Evolutionary conservation across 2,888 invertebrate genomes (phyloP), one percentile per base, ranked within the genome.

Genomic region (Acanthococcus lagerstroemiae): DNA sequence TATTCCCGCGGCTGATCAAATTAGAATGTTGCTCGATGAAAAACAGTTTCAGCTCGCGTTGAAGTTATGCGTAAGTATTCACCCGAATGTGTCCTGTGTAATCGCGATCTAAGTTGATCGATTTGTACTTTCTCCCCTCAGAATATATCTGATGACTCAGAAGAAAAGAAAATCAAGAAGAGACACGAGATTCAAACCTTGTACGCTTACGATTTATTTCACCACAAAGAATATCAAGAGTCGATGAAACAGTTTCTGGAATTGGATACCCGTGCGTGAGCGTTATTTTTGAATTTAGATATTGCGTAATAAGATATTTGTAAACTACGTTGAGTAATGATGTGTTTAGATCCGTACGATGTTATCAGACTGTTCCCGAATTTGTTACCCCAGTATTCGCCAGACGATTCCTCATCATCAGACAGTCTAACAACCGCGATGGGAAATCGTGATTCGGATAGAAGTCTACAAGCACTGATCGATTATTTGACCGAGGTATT

Each of bases 331-430:
- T 55, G 50, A 21, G 50, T 50, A 50, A 50, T 3, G 3, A 30
- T 55, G 3, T 55, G 15, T 37, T 37, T 37, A 81, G 95, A 97
- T 78, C 95, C 96, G 0, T 88, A 91, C 52, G 90, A 95, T 75
- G 96, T 99, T 9, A 95, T 99, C 69, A 86, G 92, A 68, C 79
- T 99, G 27, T 96, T 93, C 77, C 96, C 97, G 0, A 90, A 92
- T 74, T 78, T 99, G 56, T 82, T 90, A 55, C 85, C 85, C 2
- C 78, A 79, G 56, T 79, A 80, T 55, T 79, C 76, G 71, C 74
- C 80, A 15, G 77, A 77, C 57, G 78, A 82, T 65, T 65, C 68
- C 17, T 37, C 56, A 3, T 60, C 17, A 30, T 30, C 57, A 15
- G 67, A 67, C 44, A 26, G 21, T 4, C 26, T 46, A 15, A 0